Conservation (phyloP, 2,113 vertebrate species). For the Chaenogobius annularis region DNA sequence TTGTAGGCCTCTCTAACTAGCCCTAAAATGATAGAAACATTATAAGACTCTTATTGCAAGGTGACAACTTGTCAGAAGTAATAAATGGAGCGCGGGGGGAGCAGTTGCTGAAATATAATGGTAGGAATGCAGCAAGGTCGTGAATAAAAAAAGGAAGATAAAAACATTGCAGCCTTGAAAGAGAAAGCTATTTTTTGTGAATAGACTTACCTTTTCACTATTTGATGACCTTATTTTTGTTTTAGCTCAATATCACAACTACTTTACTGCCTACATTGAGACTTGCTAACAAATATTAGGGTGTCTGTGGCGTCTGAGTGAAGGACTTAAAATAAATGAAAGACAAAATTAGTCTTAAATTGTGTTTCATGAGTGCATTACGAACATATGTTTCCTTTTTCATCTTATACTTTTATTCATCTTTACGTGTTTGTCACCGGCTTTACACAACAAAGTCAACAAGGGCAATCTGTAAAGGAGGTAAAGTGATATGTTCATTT, state of each 20-base stretch:
- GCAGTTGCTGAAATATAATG: background rate
- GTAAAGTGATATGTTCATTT: background rate
- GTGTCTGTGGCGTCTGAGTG: no score
- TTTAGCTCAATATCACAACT: no score
- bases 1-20: background rate
- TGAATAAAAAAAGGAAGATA: background rate
- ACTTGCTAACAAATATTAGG: no score
- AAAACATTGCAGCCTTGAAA: background rate
- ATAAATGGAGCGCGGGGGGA: background rate
- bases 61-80: background rate
- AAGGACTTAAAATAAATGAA: no score
- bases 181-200: background rate
- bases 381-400: no score
- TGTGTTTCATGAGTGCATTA: no score
- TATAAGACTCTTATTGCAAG: conserved; percentile 5
- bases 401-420: no score
- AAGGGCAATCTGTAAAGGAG: background rate
- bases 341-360: no score
- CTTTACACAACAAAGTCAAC: no score
- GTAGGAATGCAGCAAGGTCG: background rate
- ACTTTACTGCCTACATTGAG: no score
- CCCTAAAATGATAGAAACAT: conserved; percentile 4
- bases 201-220: background rate
- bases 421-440: no score
- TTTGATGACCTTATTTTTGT: no score